These are phyloP conservation scores for Varanus komodoensis DNA, from an alignment of 2,113 vertebrate genomes.

Conservation along the genomic window DNA sequence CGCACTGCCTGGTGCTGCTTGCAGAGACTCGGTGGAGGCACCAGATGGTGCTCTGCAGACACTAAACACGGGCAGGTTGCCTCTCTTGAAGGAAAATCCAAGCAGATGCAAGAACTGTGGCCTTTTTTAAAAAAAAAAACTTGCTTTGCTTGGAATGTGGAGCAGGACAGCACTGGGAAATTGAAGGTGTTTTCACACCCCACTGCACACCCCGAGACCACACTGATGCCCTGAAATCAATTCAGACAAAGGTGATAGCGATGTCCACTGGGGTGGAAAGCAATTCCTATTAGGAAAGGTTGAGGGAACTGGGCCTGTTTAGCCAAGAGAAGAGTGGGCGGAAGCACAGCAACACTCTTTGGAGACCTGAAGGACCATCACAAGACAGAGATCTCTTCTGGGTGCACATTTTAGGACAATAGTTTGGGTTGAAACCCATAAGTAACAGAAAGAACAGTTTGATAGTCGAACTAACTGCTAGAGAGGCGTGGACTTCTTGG, in stretches of 20 bases:
- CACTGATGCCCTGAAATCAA: too few species aligned
- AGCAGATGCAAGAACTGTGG: neutral
- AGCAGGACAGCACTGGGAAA: neutral
- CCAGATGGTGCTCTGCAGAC: neutral
- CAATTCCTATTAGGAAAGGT: neutral
- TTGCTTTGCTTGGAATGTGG: neutral
- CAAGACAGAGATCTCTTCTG: too few species aligned
- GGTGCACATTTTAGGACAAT: too few species aligned
- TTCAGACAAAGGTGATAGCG: neutral
- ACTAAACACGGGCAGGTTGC: neutral
- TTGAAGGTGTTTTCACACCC: neutral
- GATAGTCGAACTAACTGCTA: too few species aligned
- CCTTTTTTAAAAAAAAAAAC: neutral
- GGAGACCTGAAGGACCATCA: neutral
- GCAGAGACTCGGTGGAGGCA: neutral
- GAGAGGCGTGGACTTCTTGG: too few species aligned
- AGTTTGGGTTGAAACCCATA: too few species aligned
- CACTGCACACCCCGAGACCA: neutral
- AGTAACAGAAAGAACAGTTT: too few species aligned
- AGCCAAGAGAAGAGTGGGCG: neutral
- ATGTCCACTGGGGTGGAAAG: too few species aligned
- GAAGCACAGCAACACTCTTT: too few species aligned
- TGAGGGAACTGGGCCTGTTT: neutral
- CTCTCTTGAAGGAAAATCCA: neutral
- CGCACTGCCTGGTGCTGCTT: neutral